phyloP scores from a whole-genome alignment of 2,888 invertebrate species.

The Pinctada fucata region DNA sequence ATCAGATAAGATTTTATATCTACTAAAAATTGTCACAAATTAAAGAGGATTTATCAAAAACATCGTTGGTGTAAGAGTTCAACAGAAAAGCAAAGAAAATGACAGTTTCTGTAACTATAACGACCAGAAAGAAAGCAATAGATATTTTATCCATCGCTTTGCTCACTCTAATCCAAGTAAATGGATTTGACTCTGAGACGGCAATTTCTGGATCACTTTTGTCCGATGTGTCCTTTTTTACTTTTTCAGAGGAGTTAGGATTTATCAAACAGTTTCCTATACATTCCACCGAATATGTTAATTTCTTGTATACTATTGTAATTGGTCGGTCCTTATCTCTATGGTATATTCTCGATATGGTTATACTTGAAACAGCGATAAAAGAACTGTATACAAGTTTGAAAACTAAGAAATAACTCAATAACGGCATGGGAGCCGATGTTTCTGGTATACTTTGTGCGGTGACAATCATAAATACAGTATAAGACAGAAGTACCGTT shows the following conservation, averaged over 20 bases:
- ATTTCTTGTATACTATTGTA: background rate
- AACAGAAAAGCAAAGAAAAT: background rate
- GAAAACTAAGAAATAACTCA: constrained; percentile 24
- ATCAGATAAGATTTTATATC: too few relatives aligned
- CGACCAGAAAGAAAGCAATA: background rate
- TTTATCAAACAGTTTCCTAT: background rate
- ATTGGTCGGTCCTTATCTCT: background rate
- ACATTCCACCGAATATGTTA: background rate
- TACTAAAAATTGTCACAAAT: too few relatives aligned
- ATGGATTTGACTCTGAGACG: background rate
- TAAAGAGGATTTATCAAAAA: too few relatives aligned
- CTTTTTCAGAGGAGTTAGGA: background rate
- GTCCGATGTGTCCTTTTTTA: background rate
- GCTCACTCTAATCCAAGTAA: background rate
- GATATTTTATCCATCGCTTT: background rate
- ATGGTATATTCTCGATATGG: constrained; percentile 18
- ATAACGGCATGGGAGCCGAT: background rate
- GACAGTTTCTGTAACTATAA: background rate
- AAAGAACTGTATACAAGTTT: constrained; percentile 22
- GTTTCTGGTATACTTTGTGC: background rate
- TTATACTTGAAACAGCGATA: constrained; percentile 3
- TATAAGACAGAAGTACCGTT: background rate
- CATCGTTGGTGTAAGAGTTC: background rate
- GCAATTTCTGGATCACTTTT: background rate
- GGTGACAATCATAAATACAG: constrained; percentile 4